Evolutionary conservation across 2,888 invertebrate species (phyloP).

Genomic region (Escarpia spicata): DNA sequence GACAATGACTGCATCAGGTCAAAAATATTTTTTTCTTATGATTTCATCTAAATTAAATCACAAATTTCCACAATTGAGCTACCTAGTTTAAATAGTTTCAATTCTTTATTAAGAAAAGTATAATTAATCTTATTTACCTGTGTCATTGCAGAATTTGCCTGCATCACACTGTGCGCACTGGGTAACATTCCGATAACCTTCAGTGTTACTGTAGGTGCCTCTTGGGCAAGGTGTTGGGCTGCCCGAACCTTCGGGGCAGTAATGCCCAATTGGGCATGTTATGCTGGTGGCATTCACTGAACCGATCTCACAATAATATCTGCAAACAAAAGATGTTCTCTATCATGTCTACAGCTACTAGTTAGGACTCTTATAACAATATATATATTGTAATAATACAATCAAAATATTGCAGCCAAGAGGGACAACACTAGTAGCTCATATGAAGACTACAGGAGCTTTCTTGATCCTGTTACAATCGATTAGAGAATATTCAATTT

Average conservation of each 20-base stretch:
- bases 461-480: no score
- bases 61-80: no score
- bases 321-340: conserved; percentile 37
- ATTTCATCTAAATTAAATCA: no score
- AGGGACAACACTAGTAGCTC: not conserved
- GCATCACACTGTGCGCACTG: conserved; percentile 56
- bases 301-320: conserved; percentile 57
- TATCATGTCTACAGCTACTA: not conserved
- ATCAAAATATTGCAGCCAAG: not conserved
- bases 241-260: conserved; percentile 53
- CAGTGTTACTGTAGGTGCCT: conserved; percentile 55
- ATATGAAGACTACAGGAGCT: not conserved
- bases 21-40: no score
- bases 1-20: no score
- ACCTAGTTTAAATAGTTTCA: not conserved
- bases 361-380: not conserved
- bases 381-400: no score
- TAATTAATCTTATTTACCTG: conserved; percentile 47
- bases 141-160: conserved; percentile 61
- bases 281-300: conserved; percentile 51
- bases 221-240: conserved; percentile 51
- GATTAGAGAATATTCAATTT: no score
- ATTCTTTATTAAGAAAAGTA: not conserved
- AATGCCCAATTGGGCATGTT: conserved; percentile 54
- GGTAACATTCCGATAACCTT: conserved; percentile 47